Percentiles rank a stretch among this genome's conserved stretches.
Evolutionary conservation across 2,888 invertebrate species (phyloP).

Genomic region (Spisula subtruncata): DNA sequence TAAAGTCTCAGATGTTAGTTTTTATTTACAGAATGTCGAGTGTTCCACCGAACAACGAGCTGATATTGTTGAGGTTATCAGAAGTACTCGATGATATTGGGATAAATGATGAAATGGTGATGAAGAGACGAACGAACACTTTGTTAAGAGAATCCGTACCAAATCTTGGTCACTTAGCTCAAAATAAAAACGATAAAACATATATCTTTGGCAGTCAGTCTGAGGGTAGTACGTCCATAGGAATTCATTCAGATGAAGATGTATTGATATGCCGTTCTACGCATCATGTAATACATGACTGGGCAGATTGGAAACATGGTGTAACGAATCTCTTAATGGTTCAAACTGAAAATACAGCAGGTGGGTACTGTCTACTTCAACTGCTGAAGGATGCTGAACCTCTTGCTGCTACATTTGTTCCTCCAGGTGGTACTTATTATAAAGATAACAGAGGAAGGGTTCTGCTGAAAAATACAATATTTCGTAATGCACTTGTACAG

Average conservation of each 20-base stretch:
- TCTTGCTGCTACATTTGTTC: background rate
- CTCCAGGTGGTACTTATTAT: background rate
- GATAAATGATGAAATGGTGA: background rate
- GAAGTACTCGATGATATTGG: conserved; percentile 7
- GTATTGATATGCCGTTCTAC: background rate
- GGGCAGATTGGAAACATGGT: conserved; percentile 25
- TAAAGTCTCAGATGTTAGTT: too few species aligned
- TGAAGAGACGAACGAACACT: background rate
- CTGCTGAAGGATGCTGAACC: background rate
- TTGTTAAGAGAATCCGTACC: background rate
- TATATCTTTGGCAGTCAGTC: background rate
- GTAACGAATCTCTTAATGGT: conserved; percentile 24
- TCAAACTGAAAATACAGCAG: conserved; percentile 16
- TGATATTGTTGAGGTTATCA: background rate
- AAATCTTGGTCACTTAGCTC: background rate
- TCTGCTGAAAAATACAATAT: conserved; percentile 18
- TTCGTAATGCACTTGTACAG: background rate
- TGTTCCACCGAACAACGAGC: background rate
- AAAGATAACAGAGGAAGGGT: background rate
- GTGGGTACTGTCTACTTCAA: conserved; percentile 23
- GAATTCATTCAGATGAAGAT: conserved; percentile 21
- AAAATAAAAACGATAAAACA: background rate
- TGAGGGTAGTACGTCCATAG: conserved; percentile 8
- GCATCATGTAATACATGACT: conserved; percentile 7
- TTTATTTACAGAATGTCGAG: background rate